Conservation (phyloP, 2,888 invertebrate species). For the Eupithecia abbreviata region DNA sequence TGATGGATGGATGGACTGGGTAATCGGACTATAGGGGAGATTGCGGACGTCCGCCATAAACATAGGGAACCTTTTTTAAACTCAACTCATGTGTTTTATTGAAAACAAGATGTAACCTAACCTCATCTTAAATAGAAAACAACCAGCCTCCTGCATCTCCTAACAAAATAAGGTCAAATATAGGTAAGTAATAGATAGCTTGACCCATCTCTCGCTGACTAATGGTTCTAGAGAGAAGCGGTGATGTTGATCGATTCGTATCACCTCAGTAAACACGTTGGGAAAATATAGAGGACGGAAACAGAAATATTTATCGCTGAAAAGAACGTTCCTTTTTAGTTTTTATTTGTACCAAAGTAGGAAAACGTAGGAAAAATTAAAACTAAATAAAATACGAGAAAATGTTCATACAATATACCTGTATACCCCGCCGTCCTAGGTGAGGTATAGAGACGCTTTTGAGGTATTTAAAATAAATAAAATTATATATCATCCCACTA, state of each 20-base stretch:
- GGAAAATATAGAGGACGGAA: not conserved
- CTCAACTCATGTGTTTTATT: too few species aligned
- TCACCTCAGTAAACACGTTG: slow-evolving; percentile 24
- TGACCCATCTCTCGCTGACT: slow-evolving; percentile 52
- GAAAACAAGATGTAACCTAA: too few species aligned
- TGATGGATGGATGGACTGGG: too few species aligned
- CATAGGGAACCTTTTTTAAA: too few species aligned
- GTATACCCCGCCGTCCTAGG: too few species aligned
- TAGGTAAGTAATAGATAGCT: slow-evolving; percentile 50
- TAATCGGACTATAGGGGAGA: too few species aligned
- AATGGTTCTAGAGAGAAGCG: slow-evolving; percentile 67
- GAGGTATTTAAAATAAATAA: too few species aligned
- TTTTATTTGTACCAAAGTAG: not conserved
- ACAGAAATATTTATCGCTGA: not conserved
- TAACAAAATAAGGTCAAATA: slow-evolving; percentile 39
- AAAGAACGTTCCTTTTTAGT: not conserved
- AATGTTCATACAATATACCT: not conserved
- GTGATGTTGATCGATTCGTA: slow-evolving; percentile 54
- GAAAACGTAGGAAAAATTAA: not conserved
- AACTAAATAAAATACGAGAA: not conserved
- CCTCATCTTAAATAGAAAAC: not conserved
- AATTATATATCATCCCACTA: too few species aligned
- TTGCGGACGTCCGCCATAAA: too few species aligned
- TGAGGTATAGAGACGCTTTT: too few species aligned
- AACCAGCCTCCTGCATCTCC: not conserved